A percentile compares a stretch with the other conserved stretches of the same genome.
Conservation (phyloP, 2,113 vertebrate species). For the Caracal caracal region DNA sequence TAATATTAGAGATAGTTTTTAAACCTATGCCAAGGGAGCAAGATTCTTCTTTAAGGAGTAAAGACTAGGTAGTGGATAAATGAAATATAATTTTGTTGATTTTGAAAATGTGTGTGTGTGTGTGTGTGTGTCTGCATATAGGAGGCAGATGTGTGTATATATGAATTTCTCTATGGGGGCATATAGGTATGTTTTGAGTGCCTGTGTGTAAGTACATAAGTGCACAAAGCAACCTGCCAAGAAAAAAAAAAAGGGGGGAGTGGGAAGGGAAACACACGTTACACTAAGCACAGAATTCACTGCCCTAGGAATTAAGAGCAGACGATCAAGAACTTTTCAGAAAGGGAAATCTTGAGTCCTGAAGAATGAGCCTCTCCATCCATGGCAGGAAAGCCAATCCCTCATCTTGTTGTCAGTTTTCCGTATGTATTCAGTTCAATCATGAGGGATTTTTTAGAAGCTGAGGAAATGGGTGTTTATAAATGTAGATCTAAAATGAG, state of each 20-base stretch:
- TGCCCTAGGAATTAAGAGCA: neutral
- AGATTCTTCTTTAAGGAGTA: neutral
- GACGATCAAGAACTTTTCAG: neutral
- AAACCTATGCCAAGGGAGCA: neutral
- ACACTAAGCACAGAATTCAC: too few relatives aligned
- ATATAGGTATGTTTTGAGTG: neutral
- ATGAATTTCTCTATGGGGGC: neutral
- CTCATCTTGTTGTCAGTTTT: neutral
- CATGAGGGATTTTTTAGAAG: neutral
- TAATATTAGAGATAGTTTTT: neutral
- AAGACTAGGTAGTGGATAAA: neutral
- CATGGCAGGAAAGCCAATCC: rapidly evolving
- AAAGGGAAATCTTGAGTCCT: neutral
- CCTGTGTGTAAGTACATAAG: neutral
- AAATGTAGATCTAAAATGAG: neutral
- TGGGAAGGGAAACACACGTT: neutral
- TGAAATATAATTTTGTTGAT: neutral
- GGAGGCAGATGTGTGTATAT: neutral
- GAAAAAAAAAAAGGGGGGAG: neutral
- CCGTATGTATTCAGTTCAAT: neutral
- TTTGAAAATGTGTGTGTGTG: neutral
- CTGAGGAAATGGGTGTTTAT: neutral
- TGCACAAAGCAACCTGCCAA: neutral
- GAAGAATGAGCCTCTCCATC: neutral
- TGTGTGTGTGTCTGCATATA: neutral